Conservation (phyloP, 2,888 invertebrate species). For the Notocelia uddmanniana region DNA sequence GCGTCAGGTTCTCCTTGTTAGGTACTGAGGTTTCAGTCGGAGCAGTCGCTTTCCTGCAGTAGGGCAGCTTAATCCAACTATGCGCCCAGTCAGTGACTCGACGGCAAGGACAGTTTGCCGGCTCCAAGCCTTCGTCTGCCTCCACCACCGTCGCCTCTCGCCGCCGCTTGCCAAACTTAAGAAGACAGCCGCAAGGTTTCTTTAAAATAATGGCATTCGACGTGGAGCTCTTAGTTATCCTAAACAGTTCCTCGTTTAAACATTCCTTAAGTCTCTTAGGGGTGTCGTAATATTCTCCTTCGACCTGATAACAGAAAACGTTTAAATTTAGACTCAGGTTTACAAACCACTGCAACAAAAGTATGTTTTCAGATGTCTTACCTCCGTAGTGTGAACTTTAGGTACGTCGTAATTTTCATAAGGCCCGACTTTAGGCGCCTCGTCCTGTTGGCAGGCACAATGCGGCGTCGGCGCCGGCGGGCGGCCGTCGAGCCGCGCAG, state of each 20-base stretch:
- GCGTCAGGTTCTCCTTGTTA: constrained; percentile 84
- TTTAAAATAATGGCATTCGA: constrained; percentile 86
- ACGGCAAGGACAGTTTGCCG: constrained; percentile 84
- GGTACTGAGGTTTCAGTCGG: constrained; percentile 66
- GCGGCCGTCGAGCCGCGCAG: constrained; percentile 43
- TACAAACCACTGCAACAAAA: not conserved
- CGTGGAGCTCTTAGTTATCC: constrained; percentile 80
- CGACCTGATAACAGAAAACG: constrained; percentile 59
- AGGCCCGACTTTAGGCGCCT: constrained; percentile 75
- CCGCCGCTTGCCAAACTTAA: constrained; percentile 78
- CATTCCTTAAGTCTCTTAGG: constrained; percentile 90
- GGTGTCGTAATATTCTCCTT: constrained; percentile 90
- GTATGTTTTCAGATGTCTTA: constrained; percentile 48
- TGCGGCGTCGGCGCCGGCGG: constrained; percentile 11
- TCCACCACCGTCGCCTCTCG: constrained; percentile 71
- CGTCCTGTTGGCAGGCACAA: constrained; percentile 23
- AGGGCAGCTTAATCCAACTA: constrained; percentile 86
- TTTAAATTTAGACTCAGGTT: not conserved
- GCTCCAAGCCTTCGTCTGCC: constrained; percentile 68
- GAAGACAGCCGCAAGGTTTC: constrained; percentile 89
- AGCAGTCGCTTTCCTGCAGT: constrained; percentile 75
- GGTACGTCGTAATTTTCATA: constrained; percentile 94
- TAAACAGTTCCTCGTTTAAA: constrained; percentile 82
- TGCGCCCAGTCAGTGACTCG: constrained; percentile 89
- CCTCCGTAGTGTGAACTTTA: constrained; percentile 84